Evolutionary conservation across 2,113 vertebrate genomes (phyloP).

Genomic region (Macrotus californicus): DNA sequence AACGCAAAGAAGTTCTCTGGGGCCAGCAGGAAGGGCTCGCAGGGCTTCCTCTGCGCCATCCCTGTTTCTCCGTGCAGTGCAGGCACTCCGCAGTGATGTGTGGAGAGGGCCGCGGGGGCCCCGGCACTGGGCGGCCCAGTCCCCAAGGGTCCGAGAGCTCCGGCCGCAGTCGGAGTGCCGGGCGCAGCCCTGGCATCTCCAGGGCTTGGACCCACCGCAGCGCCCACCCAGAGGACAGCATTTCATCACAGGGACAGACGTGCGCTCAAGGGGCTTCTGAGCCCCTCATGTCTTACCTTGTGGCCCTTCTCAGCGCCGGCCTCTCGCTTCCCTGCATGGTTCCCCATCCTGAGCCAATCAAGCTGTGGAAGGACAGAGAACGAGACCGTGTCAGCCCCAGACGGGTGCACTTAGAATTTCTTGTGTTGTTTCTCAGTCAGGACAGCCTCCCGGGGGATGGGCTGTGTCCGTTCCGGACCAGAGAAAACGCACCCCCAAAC

Average conservation of each 20-base stretch:
- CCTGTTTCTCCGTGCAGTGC: neutral
- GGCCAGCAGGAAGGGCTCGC: no score
- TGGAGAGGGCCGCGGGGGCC: neutral
- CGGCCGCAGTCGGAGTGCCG: neutral
- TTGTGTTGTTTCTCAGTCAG: neutral
- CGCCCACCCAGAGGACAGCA: neutral
- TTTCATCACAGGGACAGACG: no score
- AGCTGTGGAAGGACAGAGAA: constrained; percentile 55
- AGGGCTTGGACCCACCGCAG: neutral
- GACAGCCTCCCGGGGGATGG: rapidly evolving
- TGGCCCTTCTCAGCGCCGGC: constrained; percentile 45
- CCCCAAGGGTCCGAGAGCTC: neutral
- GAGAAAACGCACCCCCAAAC: neutral
- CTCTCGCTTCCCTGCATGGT: constrained; percentile 80
- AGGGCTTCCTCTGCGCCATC: no score
- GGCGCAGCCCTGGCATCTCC: neutral
- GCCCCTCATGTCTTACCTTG: constrained; percentile 70
- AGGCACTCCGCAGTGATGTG: neutral
- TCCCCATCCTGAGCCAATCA: constrained; percentile 72
- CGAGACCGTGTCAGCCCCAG: neutral
- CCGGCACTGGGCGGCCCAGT: neutral
- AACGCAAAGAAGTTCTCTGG: neutral
- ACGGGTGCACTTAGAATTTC: rapidly evolving
- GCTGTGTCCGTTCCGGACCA: neutral
- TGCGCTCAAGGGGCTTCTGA: no score